phyloP scores from a whole-genome alignment of 2,113 vertebrate species.

The Vidua macroura region DNA sequence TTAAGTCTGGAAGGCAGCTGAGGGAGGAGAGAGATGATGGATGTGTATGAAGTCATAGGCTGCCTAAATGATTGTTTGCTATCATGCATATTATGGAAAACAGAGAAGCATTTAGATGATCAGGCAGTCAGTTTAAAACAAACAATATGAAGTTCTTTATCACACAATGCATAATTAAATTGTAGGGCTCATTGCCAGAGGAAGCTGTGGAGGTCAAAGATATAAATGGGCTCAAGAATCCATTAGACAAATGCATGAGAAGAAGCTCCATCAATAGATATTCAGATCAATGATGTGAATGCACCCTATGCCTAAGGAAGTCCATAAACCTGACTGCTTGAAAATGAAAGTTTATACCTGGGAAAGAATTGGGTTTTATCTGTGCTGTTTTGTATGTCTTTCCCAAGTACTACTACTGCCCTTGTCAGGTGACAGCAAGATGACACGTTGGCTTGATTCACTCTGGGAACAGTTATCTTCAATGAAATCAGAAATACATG shows the following conservation, averaged over 20 bases:
- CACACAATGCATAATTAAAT: conserved; percentile 52
- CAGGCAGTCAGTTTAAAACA: not conserved
- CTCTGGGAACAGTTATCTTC: not conserved
- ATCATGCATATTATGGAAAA: not conserved
- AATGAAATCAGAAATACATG: not conserved
- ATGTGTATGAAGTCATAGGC: not conserved
- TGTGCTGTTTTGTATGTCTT: not conserved
- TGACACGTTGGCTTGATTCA: not conserved
- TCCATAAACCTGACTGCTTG: not conserved
- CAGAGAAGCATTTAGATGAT: not conserved
- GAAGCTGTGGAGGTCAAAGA: conserved; percentile 22
- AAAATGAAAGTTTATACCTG: not conserved
- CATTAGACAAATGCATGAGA: conserved; percentile 53
- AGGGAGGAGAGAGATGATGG: not conserved
- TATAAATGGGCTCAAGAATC: conserved; percentile 38
- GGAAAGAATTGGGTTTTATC: not conserved
- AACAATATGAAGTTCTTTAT: conserved; percentile 26
- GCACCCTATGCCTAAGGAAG: not conserved
- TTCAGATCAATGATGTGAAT: conserved; percentile 43
- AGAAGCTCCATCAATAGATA: conserved; percentile 21
- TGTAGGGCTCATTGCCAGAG: not conserved
- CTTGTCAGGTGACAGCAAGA: not conserved
- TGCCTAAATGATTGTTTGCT: not conserved
- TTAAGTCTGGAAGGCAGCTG: not conserved
- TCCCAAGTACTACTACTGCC: not conserved